Evolutionary conservation across 1,140 invertebrate species (phyloP), one percentile per base, ranked within the genome.

Genomic region (Pinna nobilis): DNA sequence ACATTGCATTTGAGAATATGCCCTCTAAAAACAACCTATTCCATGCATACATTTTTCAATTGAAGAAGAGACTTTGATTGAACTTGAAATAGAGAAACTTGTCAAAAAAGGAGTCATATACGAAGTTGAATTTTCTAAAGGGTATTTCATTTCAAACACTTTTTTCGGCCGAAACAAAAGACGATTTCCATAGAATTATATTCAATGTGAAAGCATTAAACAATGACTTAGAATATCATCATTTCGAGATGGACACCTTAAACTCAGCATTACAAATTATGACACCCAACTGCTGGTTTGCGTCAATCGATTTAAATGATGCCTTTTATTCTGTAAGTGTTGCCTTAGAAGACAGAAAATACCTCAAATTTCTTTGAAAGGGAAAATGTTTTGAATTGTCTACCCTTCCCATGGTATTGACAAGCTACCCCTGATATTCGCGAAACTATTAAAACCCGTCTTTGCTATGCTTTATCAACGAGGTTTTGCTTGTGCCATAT

Each of bases 191-290:
- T 32, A 18, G 59, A 30, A 6, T 69, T 0, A 75, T 69, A 9
- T 33, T 76, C 9, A 68, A 74, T 66, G 39, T 71, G 53, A 71
- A 67, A 37, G 1, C 7, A 7, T 47, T 67, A 49, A 76, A 71
- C 44, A 0, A 3, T 5, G 28, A 53, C 15, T 35, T 70, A n/a
- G 55, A 60, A 30, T 35, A 76, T 41, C 30, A 65, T 4, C 67
- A 76, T 53, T 76, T 76, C 25, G 71, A 76, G 59, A 74, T 75
- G 76, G 76, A 78, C 33, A 70, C 47, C 15, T 57, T 71, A 1
- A 49, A 59, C 23, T 9, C 39, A 23, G 61, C 51, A 9, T 15
- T 76, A 39, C 11, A 64, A 50, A 0, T 60, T 18, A 41, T 76
- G 7, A 57, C 15, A 30, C 32, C 47, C 49, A 33, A 51, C 35